phyloP scores from a whole-genome alignment of 2,888 invertebrate species.

The Cantharis lateralis region DNA sequence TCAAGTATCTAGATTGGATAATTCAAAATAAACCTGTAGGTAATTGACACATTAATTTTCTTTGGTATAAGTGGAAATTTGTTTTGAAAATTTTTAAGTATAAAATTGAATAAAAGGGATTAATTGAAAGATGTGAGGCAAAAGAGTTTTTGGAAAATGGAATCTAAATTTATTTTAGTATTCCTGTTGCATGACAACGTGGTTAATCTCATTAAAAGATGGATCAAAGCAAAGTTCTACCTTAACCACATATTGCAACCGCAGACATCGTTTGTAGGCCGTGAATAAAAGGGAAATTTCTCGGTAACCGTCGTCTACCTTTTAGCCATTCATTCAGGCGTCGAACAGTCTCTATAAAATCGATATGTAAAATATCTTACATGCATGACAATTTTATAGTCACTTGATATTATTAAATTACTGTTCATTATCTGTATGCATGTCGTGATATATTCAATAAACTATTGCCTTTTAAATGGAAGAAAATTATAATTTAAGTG shows the following conservation, averaged over 20 bases:
- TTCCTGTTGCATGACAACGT: constrained; percentile 17
- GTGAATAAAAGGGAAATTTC: constrained; percentile 30
- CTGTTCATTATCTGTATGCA: neutral
- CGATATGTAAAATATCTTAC: constrained; percentile 5
- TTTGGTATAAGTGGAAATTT: neutral
- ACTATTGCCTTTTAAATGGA: neutral
- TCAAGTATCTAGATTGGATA: neutral
- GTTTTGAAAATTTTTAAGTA: neutral
- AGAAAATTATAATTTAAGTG: neutral
- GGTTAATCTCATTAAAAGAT: constrained; percentile 27
- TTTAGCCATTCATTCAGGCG: constrained; percentile 18
- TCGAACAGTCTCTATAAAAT: constrained; percentile 20
- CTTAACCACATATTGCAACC: constrained; percentile 27
- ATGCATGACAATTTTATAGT: neutral
- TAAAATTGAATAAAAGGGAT: neutral
- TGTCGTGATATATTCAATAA: neutral
- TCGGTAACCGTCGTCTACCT: constrained; percentile 25
- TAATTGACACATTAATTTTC: neutral
- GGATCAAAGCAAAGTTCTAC: constrained; percentile 25
- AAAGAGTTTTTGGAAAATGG: neutral
- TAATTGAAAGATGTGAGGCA: neutral
- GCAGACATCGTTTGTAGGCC: constrained; percentile 24
- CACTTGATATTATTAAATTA: neutral
- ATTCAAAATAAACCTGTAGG: neutral
- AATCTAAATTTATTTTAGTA: constrained; percentile 2